phyloP scores from a whole-genome alignment of 2,888 invertebrate genomes.

The Agrotis puta region DNA sequence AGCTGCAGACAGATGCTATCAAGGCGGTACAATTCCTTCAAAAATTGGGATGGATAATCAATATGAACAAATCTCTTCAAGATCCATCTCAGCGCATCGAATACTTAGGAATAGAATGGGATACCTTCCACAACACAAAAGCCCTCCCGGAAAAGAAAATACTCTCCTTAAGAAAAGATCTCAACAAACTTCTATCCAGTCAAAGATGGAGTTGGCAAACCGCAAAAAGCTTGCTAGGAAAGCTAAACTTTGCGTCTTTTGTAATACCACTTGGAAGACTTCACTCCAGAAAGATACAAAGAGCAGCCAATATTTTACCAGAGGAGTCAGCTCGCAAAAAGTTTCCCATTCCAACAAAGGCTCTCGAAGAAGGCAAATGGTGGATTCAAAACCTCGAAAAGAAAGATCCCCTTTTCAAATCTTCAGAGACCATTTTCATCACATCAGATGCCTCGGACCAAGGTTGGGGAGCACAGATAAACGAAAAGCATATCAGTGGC shows the following conservation, averaged over 20 bases:
- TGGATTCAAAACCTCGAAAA: constrained; percentile 5
- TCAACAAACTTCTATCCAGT: neutral
- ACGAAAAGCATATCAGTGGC: constrained; percentile 3
- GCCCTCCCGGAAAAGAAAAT: neutral
- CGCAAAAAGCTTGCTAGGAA: neutral
- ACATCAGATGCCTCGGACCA: neutral
- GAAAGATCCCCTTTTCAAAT: neutral
- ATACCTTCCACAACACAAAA: constrained; percentile 6
- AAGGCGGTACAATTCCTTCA: neutral
- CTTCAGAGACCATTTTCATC: neutral
- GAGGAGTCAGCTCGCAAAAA: neutral
- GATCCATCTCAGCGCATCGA: neutral
- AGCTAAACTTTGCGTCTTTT: constrained; percentile 1
- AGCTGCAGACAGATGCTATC: neutral
- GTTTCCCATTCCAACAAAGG: neutral
- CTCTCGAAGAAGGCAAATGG: neutral
- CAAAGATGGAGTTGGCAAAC: neutral
- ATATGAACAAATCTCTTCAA: constrained; percentile 5
- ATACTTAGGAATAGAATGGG: constrained; percentile 3
- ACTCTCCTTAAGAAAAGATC: neutral
- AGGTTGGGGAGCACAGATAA: constrained; percentile 8
- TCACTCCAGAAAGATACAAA: constrained; percentile 11
- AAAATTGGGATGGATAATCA: constrained; percentile 6
- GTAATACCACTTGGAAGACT: constrained; percentile 8
- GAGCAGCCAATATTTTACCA: neutral